Evolutionary conservation across 1,140 invertebrate species (phyloP).

Genomic region (Aethina tumida): DNA sequence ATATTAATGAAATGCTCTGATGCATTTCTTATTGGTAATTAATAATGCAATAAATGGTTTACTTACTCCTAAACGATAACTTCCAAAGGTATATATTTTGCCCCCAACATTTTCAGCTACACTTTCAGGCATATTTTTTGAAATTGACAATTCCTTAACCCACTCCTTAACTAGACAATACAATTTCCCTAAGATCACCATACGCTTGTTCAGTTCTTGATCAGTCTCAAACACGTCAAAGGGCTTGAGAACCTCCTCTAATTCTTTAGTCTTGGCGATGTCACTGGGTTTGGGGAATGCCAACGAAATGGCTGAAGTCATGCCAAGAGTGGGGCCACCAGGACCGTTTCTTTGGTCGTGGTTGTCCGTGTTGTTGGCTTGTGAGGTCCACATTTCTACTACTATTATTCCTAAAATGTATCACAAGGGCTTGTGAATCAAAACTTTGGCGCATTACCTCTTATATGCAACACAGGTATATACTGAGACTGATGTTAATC

Average conservation of each 20-base stretch:
- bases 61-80: constrained; percentile 70
- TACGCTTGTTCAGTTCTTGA: constrained; percentile 80
- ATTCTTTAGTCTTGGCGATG: constrained; percentile 68
- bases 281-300: constrained; percentile 81
- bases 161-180: constrained; percentile 85
- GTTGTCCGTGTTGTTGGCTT: constrained; percentile 25
- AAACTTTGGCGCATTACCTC: too few species aligned
- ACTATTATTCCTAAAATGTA: too few species aligned
- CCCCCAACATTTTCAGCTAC: constrained; percentile 85
- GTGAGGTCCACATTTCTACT: constrained; percentile 23
- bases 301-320: constrained; percentile 88
- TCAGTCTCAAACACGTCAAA: constrained; percentile 89
- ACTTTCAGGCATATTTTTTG: constrained; percentile 80
- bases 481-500: too few species aligned
- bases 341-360: constrained; percentile 18
- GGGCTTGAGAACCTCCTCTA: constrained; percentile 73
- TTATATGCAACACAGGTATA: too few species aligned
- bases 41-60: constrained; percentile 1
- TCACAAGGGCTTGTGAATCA: too few species aligned
- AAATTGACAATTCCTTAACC: constrained; percentile 80
- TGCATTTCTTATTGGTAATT: neutral
- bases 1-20: constrained; percentile 1
- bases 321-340: constrained; percentile 52
- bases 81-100: constrained; percentile 99
- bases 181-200: constrained; percentile 73